Percentiles rank a stretch among this genome's conserved stretches.
Conservation (phyloP, 2,113 vertebrate species). For the Anarhynchus alexandrinus region DNA sequence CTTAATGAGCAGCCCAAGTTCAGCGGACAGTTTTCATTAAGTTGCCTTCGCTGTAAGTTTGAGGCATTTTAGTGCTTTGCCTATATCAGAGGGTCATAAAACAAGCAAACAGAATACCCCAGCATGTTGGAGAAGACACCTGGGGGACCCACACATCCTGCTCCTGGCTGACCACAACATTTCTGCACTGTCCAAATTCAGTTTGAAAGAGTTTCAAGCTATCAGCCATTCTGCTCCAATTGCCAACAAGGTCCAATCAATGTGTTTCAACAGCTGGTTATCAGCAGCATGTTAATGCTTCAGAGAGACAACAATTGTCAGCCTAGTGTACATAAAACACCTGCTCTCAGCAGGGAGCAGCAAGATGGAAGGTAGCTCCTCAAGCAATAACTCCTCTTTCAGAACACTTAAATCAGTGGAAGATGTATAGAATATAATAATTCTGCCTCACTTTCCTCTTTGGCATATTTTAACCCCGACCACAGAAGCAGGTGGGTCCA, state of each 20-base stretch:
- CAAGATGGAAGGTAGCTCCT: not conserved
- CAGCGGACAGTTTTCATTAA: not conserved
- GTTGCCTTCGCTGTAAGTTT: not conserved
- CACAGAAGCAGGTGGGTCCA: not conserved
- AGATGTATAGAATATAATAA: not conserved
- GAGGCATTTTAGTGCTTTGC: not conserved
- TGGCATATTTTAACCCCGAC: not conserved
- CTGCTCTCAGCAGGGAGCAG: conserved; percentile 39
- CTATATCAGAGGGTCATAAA: not conserved
- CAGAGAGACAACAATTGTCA: conserved; percentile 27
- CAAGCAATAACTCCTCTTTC: not conserved
- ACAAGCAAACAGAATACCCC: not conserved
- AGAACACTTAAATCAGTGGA: not conserved
- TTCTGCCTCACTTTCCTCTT: not conserved
- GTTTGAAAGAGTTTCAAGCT: conserved; percentile 4
- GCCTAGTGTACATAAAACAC: conserved; percentile 24
- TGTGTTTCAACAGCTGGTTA: conserved; percentile 14
- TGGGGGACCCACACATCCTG: not conserved
- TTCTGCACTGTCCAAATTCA: not conserved
- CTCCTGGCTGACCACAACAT: conserved; percentile 21
- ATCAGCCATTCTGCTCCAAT: not conserved
- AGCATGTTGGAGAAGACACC: not conserved
- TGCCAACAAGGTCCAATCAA: not conserved
- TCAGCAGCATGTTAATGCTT: conserved; percentile 38
- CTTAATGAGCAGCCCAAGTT: not conserved